These are phyloP conservation scores for Anthoscopus minutus DNA, from an alignment of 2,113 vertebrate genomes.

Conservation along the genomic window DNA sequence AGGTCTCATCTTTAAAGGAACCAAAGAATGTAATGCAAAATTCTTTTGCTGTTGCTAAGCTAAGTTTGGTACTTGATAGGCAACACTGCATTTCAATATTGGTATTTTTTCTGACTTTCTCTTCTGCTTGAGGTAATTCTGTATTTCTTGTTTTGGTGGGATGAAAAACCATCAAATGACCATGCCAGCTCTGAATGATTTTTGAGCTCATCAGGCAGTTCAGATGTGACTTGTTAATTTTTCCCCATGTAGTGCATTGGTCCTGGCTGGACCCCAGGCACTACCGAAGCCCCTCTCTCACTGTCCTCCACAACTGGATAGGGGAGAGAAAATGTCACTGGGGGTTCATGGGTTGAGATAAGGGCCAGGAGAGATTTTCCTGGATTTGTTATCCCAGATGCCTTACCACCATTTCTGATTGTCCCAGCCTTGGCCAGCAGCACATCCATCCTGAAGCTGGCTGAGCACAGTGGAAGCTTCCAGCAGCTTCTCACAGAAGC, in stretches of 20 bases:
- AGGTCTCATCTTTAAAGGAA: background rate
- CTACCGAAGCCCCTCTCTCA: background rate
- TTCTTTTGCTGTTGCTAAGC: background rate
- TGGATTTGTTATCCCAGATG: background rate
- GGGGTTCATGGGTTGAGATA: background rate
- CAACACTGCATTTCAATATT: background rate
- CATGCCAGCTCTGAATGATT: background rate
- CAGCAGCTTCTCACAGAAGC: background rate
- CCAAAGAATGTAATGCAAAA: background rate
- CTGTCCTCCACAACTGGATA: background rate
- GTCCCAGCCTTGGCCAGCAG: background rate
- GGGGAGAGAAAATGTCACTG: background rate
- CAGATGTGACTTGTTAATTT: background rate
- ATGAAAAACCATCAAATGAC: background rate
- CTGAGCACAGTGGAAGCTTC: background rate
- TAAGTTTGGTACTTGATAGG: background rate
- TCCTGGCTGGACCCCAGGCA: background rate
- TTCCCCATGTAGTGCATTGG: rapidly evolving
- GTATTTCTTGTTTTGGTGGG: background rate
- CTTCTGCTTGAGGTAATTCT: background rate
- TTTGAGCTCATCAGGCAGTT: background rate
- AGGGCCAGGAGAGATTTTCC: background rate
- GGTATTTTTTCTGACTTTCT: background rate
- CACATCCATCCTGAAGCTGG: background rate
- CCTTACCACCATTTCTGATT: background rate